phyloP scores from a whole-genome alignment of 2,797 vertebrate species.

The Rostrhamus sociabilis region DNA sequence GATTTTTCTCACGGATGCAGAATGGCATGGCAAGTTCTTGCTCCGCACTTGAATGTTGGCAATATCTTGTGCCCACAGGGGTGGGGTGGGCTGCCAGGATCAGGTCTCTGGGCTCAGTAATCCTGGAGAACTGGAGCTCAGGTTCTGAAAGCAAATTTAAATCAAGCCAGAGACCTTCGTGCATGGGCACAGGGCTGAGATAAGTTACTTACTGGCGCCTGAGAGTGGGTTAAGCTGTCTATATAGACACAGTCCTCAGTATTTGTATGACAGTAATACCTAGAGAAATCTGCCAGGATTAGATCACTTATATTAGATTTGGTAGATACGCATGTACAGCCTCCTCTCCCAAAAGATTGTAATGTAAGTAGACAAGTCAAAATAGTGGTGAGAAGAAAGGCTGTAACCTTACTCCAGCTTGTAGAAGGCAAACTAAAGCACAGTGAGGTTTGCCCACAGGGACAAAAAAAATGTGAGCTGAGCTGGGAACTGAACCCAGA shows the following conservation, averaged over 20 bases:
- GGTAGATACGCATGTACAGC: not conserved
- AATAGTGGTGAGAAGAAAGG: not conserved
- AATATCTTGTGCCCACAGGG: not conserved
- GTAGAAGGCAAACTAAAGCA: not conserved
- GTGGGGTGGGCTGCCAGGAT: not conserved
- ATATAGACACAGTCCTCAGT: constrained; percentile 48
- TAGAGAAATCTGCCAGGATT: constrained; percentile 57
- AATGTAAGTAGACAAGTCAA: constrained; percentile 49
- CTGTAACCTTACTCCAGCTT: constrained; percentile 15
- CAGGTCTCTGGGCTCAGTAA: not conserved
- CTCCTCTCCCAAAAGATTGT: constrained; percentile 27
- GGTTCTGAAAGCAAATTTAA: not conserved
- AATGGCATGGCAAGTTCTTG: not conserved
- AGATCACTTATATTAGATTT: constrained; percentile 55
- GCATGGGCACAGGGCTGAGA: not conserved
- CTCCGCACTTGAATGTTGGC: not conserved
- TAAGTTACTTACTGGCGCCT: not conserved
- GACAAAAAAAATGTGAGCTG: not conserved
- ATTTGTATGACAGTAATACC: constrained; percentile 38
- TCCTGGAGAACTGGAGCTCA: not conserved
- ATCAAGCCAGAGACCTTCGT: not conserved
- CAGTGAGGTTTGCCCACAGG: not conserved
- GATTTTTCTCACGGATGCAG: not conserved
- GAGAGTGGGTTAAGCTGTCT: constrained; percentile 55
- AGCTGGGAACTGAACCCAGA: not conserved